These are phyloP conservation scores for Archocentrus centrarchus DNA, from an alignment of 2,113 vertebrate species.

Conservation along the genomic window DNA sequence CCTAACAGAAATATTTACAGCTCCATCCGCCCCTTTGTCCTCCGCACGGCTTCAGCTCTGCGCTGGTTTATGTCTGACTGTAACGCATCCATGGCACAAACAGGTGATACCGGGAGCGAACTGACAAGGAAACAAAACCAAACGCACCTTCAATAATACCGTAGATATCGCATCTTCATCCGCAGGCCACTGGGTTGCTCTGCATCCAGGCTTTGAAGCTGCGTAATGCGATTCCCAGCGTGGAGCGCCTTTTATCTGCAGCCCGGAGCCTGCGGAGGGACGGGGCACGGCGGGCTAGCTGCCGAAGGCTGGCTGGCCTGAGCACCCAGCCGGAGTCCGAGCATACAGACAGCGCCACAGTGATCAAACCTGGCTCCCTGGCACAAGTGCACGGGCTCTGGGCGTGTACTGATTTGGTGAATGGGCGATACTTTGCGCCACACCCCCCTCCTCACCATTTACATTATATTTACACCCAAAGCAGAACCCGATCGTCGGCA, in stretches of 20 bases:
- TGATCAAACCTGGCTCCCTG: constrained; percentile 12
- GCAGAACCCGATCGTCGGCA: constrained; percentile 14
- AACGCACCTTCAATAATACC: constrained; percentile 39
- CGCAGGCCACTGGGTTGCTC: constrained; percentile 21
- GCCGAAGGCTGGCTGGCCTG: constrained; percentile 16
- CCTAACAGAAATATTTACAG: not conserved
- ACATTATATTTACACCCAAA: constrained; percentile 10
- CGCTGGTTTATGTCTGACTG: constrained; percentile 2
- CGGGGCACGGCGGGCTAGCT: constrained; percentile 15
- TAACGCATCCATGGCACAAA: not conserved
- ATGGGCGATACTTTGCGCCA: constrained; percentile 55
- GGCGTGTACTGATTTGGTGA: constrained; percentile 58
- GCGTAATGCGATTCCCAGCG: constrained; percentile 43
- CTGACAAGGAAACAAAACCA: not conserved
- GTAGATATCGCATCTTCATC: constrained; percentile 46
- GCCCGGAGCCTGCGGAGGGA: constrained; percentile 42
- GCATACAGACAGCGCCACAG: not conserved
- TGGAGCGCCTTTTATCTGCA: constrained; percentile 26
- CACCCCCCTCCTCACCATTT: constrained; percentile 51
- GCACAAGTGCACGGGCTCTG: constrained; percentile 15
- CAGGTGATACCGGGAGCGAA: constrained; percentile 25
- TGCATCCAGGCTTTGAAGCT: constrained; percentile 28
- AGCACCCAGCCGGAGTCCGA: constrained; percentile 22
- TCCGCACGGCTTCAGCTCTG: constrained; percentile 13
- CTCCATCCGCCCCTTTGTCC: constrained; percentile 56